Evolutionary conservation across 2,888 invertebrate genomes (phyloP), one percentile per base, ranked within the genome.

Genomic region (Rotaria macrura): DNA sequence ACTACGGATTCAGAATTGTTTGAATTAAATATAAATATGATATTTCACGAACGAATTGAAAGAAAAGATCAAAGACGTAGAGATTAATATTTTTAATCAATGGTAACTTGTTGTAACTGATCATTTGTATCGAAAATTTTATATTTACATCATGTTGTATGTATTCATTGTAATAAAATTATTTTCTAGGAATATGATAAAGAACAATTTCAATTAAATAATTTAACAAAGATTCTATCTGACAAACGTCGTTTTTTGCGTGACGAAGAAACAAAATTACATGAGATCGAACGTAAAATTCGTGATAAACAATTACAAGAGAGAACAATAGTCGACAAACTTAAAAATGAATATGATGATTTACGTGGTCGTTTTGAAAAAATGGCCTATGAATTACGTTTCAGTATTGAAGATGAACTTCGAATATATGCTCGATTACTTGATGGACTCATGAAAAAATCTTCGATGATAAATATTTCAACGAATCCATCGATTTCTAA

Each of bases 351-450:
- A 79, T 79, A 43, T 79, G 79, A 79, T 43, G 79, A 79, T 79
- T 43, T 79, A 79, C 40, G 79, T 43, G 23, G 25, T n/a, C 40
- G 43, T 14, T 79, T 79, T 43, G 79, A 79, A 79, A 40, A 79
- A 43, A 79, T 79, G 79, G 79, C 79, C 25, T 34, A n/a, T 43
- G 79, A 79, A 79, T 43, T 79, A 43, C 79, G 79, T 25, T 79
- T 79, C 43, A 79, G 79, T 79, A 79, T 79, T 43, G 79, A 79
- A 79, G 79, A 79, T 79, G 79, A 79, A 79, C n/a, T 79, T 14
- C 25, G 12, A 79, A 79, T 79, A 5, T 79, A 79, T 79, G 3
- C 79, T 20, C 40, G 79, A 43, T 79, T 79, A 79, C n/a, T 79
- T 10, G 79, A 79, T 79, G 79, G 43, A 43, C n/a, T 79, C 12